Percentiles rank a stretch among this genome's conserved stretches.
Conservation (phyloP, 1,140 invertebrate genomes). For the Holotrichia oblita region DNA sequence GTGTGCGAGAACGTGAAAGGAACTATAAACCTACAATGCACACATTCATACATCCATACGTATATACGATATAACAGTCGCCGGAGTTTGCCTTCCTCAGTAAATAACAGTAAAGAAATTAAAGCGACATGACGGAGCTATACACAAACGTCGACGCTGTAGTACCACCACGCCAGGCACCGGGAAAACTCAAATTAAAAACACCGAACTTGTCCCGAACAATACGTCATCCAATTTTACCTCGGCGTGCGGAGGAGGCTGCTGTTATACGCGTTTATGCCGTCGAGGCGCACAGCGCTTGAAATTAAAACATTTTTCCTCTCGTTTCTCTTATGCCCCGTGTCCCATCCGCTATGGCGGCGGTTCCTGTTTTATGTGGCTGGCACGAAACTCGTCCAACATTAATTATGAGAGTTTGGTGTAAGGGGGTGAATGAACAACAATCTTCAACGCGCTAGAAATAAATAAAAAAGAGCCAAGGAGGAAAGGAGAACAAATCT, state of each 20-base stretch:
- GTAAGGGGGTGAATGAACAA: background rate
- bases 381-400: background rate
- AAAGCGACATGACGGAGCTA: background rate
- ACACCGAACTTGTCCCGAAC: conserved; percentile 8
- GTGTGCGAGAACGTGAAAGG: background rate
- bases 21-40: background rate
- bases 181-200: conserved; percentile 10
- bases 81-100: background rate
- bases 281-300: background rate
- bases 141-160: background rate
- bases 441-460: background rate
- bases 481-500: background rate
- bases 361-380: background rate
- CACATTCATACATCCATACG: too few relatives aligned
- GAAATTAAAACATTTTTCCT: conserved; percentile 16
- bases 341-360: background rate
- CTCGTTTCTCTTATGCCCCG: background rate
- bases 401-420: background rate
- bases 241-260: background rate
- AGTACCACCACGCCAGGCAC: background rate
- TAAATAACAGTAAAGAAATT: conserved; percentile 18
- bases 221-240: conserved; percentile 2
- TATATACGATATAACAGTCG: background rate
- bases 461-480: background rate
- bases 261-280: too few relatives aligned